Evolutionary conservation across 2,797 vertebrate species (phyloP).

Genomic region (Myotis myotis): DNA sequence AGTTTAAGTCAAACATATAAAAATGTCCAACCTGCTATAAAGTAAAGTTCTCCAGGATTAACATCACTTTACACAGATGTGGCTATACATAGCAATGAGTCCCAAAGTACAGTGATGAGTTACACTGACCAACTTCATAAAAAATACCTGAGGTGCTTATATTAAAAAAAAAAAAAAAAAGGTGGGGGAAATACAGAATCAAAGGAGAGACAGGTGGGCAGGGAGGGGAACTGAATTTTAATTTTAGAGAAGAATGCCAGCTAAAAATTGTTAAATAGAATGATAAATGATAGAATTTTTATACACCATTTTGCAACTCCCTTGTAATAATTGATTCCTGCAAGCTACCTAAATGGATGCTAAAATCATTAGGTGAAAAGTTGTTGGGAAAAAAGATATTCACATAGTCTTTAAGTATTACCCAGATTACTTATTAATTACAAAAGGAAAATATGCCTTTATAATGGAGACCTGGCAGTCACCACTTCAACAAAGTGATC

Average conservation of each 20-base stretch:
- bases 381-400: not conserved
- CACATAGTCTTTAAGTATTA: not conserved
- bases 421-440: slow-evolving; percentile 15
- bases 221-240: too few relatives aligned
- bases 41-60: slow-evolving; percentile 11
- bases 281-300: not conserved
- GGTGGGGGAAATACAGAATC: not conserved
- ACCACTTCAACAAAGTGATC: not conserved
- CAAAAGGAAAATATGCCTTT: slow-evolving; percentile 7
- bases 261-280: slow-evolving; percentile 27
- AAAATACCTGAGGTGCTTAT: slow-evolving; percentile 25
- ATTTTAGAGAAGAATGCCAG: not conserved
- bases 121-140: not conserved
- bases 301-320: slow-evolving; percentile 11
- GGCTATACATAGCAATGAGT: not conserved
- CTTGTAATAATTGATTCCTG: not conserved
- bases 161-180: not conserved
- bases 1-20: slow-evolving; percentile 48
- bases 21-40: not conserved
- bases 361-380: slow-evolving; percentile 18
- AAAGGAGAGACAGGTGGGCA: not conserved
- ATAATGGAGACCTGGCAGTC: not conserved
- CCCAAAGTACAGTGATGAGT: not conserved
- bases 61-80: not conserved
- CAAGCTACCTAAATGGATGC: not conserved